Evolutionary conservation across 2,113 vertebrate genomes (phyloP).

Genomic region (Bujurquina vittata): DNA sequence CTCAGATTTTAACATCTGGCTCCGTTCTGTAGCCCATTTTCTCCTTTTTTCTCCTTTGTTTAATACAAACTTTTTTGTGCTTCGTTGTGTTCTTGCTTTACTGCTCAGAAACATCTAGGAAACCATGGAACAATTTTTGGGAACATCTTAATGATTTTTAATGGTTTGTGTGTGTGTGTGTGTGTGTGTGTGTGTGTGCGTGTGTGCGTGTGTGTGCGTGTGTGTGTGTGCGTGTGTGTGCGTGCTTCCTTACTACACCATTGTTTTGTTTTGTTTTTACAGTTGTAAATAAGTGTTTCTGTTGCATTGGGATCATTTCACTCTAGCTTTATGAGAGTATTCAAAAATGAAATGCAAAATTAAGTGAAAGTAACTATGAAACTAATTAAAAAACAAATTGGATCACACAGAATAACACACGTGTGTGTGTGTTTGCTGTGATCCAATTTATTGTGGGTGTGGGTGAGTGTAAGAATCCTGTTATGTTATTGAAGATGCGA

Average conservation of each 20-base stretch:
- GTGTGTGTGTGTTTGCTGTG: background rate
- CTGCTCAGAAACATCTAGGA: too few species aligned
- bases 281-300: background rate
- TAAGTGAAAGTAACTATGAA: background rate
- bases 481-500: background rate
- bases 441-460: too few species aligned
- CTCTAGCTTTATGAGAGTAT: background rate
- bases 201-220: too few species aligned
- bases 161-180: too few species aligned
- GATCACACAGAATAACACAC: background rate
- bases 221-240: too few species aligned
- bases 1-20: constrained; percentile 35
- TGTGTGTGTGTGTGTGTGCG: too few species aligned
- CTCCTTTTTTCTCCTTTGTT: too few species aligned
- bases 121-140: too few species aligned
- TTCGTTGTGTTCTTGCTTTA: too few species aligned
- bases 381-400: background rate
- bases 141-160: too few species aligned
- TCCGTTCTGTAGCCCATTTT: too few species aligned
- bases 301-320: background rate
- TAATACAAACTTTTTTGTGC: too few species aligned
- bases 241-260: background rate
- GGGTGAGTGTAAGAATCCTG: background rate
- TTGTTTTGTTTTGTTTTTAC: background rate
- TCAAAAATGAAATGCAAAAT: background rate